Base-by-base conservation (phyloP, 2,113 vertebrate species). In the Acanthochromis polyacanthus region DNA sequence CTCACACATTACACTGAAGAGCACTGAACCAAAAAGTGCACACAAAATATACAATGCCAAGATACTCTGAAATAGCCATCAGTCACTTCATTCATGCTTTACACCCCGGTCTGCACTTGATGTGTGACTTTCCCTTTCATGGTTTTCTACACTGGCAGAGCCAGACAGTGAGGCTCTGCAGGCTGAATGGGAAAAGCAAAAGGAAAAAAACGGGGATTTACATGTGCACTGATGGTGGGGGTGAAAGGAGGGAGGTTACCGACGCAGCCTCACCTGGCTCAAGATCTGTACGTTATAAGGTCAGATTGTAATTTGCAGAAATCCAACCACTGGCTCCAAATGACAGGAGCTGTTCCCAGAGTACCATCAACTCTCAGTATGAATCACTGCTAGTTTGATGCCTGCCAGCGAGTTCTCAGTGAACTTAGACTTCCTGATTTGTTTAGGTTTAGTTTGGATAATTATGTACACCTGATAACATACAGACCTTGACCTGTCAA, bases 41-140 rank as follows among this genome's bases (percentile, higher is more conserved):
- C 67, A 85, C 59, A 62, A 83, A 86, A 89, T 81, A 61, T 75
- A 90, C 83, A 88, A 84, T 86, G 72, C 85, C 52, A 63, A 50
- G 70, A 65, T 48, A 50, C 56, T 67, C 59, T 75, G 71, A 83
- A 60, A 69, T 50, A 70, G 60, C 66, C 50, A 71, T 84, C 80
- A 75, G 80, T 90, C 63, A 76, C 78, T 81, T 87, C 87, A 81
- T 78, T 80, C 68, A 51, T 48, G 43, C 62, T 73, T 76, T 79
- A 30, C 63, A 66, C 66, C 75, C 38, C 50, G 62, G 38, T 72
- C 74, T 73, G 71, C 71, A 80, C 63, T 25, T 5, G 10, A 9
- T 68, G 73, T 53, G 32, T 7, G 46, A 64, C 48, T 36, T 64
- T 30, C 53, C 40, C 69, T 32, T 69, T 9, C 8, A 28, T 20